Conservation (phyloP, 2,797 vertebrate species). For the Rhabdophis nuchalis region DNA sequence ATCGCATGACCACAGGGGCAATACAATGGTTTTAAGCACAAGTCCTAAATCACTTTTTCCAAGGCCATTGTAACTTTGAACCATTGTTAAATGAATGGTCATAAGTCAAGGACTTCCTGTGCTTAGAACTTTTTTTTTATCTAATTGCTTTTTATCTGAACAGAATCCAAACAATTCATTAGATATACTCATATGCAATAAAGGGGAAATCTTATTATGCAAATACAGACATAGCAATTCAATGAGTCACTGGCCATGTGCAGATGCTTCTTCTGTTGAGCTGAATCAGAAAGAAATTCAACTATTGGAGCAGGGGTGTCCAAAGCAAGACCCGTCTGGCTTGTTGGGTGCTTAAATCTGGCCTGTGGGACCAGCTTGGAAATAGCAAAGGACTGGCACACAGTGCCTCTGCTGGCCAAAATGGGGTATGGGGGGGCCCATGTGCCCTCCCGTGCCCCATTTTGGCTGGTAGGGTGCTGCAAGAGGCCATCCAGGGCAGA, state of each 20-base stretch:
- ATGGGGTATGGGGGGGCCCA: fast-evolving
- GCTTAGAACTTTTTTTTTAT: neutral
- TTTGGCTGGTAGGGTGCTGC: too few species aligned
- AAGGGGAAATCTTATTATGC: neutral
- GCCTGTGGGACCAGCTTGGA: neutral
- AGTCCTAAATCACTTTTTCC: neutral
- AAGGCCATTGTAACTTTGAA: neutral
- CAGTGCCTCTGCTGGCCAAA: too few species aligned
- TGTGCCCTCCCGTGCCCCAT: too few species aligned
- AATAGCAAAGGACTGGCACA: neutral
- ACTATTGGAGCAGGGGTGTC: too few species aligned
- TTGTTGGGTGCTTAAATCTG: too few species aligned
- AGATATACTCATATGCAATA: neutral
- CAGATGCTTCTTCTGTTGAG: neutral
- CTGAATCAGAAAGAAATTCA: neutral
- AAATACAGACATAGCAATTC: neutral
- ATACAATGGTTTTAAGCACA: neutral
- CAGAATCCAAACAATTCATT: neutral
- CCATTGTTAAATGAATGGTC: neutral
- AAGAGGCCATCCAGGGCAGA: too few species aligned
- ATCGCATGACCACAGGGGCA: neutral
- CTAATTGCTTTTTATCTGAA: neutral
- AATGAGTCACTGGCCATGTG: neutral
- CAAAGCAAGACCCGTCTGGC: too few species aligned
- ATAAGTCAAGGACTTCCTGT: neutral